Conservation (phyloP, 2,113 vertebrate species). For the Brachionichthys hirsutus region DNA sequence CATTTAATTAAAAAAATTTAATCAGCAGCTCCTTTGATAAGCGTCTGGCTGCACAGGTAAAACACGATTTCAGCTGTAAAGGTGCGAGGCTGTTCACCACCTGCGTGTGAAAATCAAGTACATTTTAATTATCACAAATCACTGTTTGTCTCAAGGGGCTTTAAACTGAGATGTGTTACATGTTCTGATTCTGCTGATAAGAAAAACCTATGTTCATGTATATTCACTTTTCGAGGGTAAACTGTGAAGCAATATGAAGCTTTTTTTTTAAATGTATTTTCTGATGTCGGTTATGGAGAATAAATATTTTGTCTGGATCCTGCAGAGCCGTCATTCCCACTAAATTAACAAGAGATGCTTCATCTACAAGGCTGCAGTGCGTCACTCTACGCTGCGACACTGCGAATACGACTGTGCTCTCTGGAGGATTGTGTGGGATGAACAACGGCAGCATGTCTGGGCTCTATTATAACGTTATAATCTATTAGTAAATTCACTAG, state of each 20-base stretch:
- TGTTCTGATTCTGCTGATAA: too few relatives aligned
- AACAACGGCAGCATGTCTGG: slow-evolving; percentile 9
- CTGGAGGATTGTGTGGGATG: slow-evolving; percentile 6
- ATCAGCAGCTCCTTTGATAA: not conserved
- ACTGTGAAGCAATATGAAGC: not conserved
- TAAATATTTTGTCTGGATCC: slow-evolving; percentile 23
- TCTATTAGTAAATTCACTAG: slow-evolving; percentile 6
- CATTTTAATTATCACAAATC: too few relatives aligned
- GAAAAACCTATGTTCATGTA: not conserved
- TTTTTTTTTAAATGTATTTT: slow-evolving; percentile 11
- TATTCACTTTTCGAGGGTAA: not conserved
- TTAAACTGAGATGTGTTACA: not conserved
- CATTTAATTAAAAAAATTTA: not conserved
- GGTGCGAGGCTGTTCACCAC: not conserved
- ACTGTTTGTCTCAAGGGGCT: too few relatives aligned
- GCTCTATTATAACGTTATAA: not conserved
- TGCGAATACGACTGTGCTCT: slow-evolving; percentile 1
- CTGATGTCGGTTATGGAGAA: slow-evolving; percentile 11
- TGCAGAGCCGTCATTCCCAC: slow-evolving; percentile 29
- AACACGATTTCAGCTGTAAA: too few relatives aligned
- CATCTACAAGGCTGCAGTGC: slow-evolving; percentile 10
- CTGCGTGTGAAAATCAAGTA: not conserved
- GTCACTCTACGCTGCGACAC: slow-evolving; percentile 1
- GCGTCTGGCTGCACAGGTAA: not conserved
- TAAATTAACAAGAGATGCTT: slow-evolving; percentile 39